These are phyloP conservation scores for Tor tambroides DNA, from an alignment of 2,113 vertebrate genomes.

Conservation along the genomic window DNA sequence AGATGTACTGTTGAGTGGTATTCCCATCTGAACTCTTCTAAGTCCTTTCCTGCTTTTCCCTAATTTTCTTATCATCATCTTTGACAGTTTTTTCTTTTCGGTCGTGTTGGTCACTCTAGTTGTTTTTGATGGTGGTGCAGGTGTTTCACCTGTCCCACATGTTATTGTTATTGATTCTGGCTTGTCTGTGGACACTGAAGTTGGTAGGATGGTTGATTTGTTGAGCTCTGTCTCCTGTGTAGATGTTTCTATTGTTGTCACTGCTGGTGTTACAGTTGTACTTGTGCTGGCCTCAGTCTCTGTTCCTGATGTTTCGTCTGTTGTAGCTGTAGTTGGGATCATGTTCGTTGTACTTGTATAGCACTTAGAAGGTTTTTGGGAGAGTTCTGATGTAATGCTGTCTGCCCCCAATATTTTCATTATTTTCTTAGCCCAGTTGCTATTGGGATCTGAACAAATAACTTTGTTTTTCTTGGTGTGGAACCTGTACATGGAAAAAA, in stretches of 20 bases:
- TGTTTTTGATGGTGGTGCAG: neutral
- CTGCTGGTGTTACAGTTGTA: neutral
- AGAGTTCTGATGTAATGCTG: too few relatives aligned
- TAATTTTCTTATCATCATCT: neutral
- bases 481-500: slow-evolving; percentile 50
- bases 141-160: neutral
- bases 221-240: neutral
- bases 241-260: neutral
- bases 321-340: too few relatives aligned
- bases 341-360: too few relatives aligned
- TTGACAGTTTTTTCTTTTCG: too few relatives aligned
- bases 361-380: too few relatives aligned
- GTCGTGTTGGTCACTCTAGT: too few relatives aligned
- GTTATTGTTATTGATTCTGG: neutral
- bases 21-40: neutral
- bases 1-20: too few relatives aligned
- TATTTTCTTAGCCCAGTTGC: neutral
- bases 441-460: slow-evolving; percentile 52
- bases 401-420: too few relatives aligned
- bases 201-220: neutral
- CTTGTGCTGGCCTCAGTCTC: neutral
- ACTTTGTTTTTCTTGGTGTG: rapidly evolving
- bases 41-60: slow-evolving; percentile 20
- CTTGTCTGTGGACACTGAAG: too few relatives aligned
- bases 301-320: too few relatives aligned